Evolutionary conservation across 2,888 invertebrate species (phyloP), one percentile per base, ranked within the genome.

Genomic region (Oxytorus armatus): DNA sequence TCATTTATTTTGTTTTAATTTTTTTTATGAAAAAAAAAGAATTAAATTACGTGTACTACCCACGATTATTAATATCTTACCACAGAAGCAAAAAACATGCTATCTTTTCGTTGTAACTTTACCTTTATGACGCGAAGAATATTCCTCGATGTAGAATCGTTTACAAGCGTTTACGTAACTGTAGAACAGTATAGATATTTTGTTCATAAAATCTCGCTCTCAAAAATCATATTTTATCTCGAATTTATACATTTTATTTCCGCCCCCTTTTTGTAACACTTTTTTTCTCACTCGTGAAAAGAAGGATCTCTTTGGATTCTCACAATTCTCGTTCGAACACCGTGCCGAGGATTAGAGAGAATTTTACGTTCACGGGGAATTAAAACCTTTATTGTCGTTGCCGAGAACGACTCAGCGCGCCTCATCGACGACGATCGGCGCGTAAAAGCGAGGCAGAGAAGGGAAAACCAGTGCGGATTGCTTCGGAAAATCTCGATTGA

Each of bases 301-400:
- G n/a, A n/a, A n/a, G n/a, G 18, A 49, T 36, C 36, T 36, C 36
- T 36, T 36, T 36, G 8, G 36, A 36, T 36, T 36, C n/a, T 36
- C 36, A 8, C 36, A 1, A 36, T 29, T 25, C 7, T 83, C 85
- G 85, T 85, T 77, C 82, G 77, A 83, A 29, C 3, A n/a, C 7
- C 10, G 4, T 3, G 11, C 18, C 10, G 61, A 44, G 57, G n/a
- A 14, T 8, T 21, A 16, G 33, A 47, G 65, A 49, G 33, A 49
- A 21, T 78, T 68, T 77, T 76, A 82, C 84, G 74, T 84, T 86
- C 86, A 84, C 75, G 83, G 84, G 85, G 86, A 88, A 88, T 89
- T 88, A 88, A 89, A 88, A 86, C 82, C 85, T 86, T 88, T 88
- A 86, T 88, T 86, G 84, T 25, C 51, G 79, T 68, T 82, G 74